Evolutionary conservation across 2,797 vertebrate genomes (phyloP).

Genomic region (Molossus molossus): DNA sequence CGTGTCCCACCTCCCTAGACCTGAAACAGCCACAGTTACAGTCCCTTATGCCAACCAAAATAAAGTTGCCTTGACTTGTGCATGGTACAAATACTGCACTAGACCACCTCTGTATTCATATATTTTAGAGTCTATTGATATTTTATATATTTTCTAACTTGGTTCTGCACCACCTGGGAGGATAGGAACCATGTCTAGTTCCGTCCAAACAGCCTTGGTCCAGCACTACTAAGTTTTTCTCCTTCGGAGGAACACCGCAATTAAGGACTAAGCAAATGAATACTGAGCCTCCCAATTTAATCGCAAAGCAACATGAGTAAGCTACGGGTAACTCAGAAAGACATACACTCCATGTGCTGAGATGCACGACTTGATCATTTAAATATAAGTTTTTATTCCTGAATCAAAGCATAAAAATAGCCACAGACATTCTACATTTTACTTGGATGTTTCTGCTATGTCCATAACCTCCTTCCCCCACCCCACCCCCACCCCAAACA

Average conservation of each 20-base stretch:
- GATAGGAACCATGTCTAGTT: not conserved
- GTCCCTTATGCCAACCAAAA: not conserved
- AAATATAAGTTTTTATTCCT: slow-evolving; percentile 7
- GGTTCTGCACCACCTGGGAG: not conserved
- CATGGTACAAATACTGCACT: no score
- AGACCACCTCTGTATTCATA: not conserved
- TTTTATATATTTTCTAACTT: not conserved
- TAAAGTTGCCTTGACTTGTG: not conserved
- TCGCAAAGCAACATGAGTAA: not conserved
- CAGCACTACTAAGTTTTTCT: not conserved
- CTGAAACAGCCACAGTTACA: not conserved
- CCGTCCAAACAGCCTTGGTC: not conserved
- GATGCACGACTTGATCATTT: not conserved
- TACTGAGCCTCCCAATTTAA: not conserved
- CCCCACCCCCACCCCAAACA: not conserved
- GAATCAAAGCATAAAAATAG: not conserved
- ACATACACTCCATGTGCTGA: not conserved
- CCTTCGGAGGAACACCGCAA: slow-evolving; percentile 8
- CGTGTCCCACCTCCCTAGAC: not conserved
- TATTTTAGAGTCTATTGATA: not conserved
- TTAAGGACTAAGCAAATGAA: not conserved
- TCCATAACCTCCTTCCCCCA: not conserved
- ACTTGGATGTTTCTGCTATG: slow-evolving; percentile 54
- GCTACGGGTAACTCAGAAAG: not conserved
- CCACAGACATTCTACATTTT: slow-evolving; percentile 31